Conservation (phyloP, 1,140 invertebrate species). For the Zaprionus inermis region DNA sequence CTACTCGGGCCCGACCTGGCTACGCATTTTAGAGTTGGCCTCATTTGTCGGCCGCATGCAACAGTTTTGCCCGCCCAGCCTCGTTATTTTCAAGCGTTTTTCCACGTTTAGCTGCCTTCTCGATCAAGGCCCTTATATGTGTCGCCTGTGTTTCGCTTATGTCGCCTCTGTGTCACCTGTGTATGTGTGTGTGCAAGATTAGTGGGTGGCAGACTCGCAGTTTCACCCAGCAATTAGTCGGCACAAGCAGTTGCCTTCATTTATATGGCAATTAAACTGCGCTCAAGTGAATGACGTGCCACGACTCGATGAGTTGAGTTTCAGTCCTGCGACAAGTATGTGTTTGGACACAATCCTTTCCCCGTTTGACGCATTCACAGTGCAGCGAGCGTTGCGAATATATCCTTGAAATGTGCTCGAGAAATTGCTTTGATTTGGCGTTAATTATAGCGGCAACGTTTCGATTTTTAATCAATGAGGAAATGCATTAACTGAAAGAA, state of each 20-base stretch:
- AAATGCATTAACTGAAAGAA: neutral
- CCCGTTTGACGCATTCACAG: neutral
- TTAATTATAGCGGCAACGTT: slow-evolving; percentile 15
- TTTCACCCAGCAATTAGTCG: slow-evolving; percentile 60
- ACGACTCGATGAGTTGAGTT: slow-evolving; percentile 25
- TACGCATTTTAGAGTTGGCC: slow-evolving; percentile 58
- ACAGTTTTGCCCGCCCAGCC: slow-evolving; percentile 38
- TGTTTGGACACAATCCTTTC: neutral
- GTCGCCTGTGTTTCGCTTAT: slow-evolving; percentile 17
- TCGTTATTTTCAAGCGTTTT: slow-evolving; percentile 46
- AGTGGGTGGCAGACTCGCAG: slow-evolving; percentile 4
- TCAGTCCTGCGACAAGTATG: slow-evolving; percentile 6
- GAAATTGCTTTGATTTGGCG: neutral
- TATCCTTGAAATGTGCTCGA: slow-evolving; percentile 18
- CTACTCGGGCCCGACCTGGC: no score
- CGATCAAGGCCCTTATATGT: slow-evolving; percentile 59
- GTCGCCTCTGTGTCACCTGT: no score
- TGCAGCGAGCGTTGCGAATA: neutral
- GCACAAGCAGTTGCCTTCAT: slow-evolving; percentile 54
- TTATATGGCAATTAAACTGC: slow-evolving; percentile 73
- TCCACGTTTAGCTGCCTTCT: slow-evolving; percentile 10
- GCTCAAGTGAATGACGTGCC: slow-evolving; percentile 36
- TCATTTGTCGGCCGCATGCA: slow-evolving; percentile 72
- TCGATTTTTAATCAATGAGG: slow-evolving; percentile 24
- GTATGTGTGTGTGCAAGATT: slow-evolving; percentile 11